Percentiles rank a stretch among this genome's conserved stretches.
phyloP scores from a whole-genome alignment of 2,113 vertebrate species.

The Clarias macrocephalus region DNA sequence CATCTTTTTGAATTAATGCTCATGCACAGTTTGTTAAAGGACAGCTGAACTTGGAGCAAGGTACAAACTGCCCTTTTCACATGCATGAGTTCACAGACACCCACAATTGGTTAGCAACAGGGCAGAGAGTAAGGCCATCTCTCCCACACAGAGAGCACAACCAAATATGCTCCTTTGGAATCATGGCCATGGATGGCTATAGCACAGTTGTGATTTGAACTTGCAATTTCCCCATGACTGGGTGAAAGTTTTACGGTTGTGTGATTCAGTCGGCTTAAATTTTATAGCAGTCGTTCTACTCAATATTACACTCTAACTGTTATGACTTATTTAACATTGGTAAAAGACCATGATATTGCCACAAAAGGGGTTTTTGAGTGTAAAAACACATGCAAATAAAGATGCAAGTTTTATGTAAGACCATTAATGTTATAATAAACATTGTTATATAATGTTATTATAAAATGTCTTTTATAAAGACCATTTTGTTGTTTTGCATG shows the following conservation, averaged over 20 bases:
- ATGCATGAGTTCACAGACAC: not conserved
- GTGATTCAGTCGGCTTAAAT: too few relatives aligned
- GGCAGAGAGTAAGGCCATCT: not conserved
- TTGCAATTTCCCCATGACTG: not conserved
- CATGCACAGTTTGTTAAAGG: not conserved
- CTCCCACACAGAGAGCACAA: not conserved
- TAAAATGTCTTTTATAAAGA: not conserved
- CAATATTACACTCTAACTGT: not conserved
- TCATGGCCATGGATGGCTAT: not conserved
- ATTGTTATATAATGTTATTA: too few relatives aligned
- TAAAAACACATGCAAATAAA: not conserved
- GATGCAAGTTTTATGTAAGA: not conserved
- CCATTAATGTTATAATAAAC: too few relatives aligned
- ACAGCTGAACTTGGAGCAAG: not conserved
- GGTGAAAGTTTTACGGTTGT: not conserved
- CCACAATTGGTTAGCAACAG: not conserved
- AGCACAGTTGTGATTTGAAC: not conserved
- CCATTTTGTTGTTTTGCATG: not conserved
- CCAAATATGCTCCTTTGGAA: not conserved
- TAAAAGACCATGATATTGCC: not conserved
- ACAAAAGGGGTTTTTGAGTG: not conserved
- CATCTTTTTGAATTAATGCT: not conserved
- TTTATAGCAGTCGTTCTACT: not conserved
- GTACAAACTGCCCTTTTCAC: not conserved
- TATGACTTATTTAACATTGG: not conserved